These are phyloP conservation scores for Taurulus bubalis DNA, from an alignment of 2,113 vertebrate species.

Conservation along the genomic window DNA sequence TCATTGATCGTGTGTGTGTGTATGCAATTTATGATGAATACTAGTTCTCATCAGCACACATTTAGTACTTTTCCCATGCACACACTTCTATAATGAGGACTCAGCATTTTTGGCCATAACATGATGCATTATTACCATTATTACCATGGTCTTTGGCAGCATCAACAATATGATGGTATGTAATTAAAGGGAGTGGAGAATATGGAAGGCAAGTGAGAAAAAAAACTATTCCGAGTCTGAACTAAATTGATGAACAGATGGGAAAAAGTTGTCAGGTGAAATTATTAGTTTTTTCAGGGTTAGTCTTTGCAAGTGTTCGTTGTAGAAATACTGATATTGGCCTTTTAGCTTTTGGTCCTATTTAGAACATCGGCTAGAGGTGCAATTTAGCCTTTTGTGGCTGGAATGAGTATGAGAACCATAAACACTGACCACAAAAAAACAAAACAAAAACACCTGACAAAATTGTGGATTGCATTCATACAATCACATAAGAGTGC, in stretches of 20 bases:
- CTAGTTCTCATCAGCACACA: background rate
- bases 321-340: background rate
- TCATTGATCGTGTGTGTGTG: background rate
- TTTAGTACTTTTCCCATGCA: conserved; percentile 4
- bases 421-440: no score
- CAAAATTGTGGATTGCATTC: background rate
- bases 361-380: background rate
- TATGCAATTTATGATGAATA: background rate
- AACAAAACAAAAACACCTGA: no score
- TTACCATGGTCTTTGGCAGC: background rate
- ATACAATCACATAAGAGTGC: background rate
- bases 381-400: background rate
- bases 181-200: background rate
- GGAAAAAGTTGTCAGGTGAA: background rate
- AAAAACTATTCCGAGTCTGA: background rate
- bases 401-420: background rate
- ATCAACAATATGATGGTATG: background rate
- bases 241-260: background rate
- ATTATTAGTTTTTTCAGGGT: background rate
- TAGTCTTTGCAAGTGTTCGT: background rate
- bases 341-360: background rate
- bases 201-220: background rate
- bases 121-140: background rate
- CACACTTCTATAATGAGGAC: background rate
- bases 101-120: background rate